Evolutionary conservation across 35 echinoderm and acorn worm genomes (phyloP), one percentile per base, ranked within the genome.

Genomic region (Stichopus chloronotus): DNA sequence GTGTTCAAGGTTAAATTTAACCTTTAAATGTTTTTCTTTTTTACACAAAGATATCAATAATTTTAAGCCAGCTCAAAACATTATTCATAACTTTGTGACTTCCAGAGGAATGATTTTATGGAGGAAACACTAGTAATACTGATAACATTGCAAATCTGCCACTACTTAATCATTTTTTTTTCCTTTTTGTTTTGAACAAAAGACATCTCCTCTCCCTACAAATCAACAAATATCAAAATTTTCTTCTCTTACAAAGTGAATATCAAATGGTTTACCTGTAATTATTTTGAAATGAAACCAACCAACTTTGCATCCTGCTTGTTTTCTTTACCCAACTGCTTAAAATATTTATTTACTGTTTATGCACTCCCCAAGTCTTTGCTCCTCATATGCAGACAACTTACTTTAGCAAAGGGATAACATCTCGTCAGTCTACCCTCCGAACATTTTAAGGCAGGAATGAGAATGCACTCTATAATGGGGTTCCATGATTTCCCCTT

Each of bases 1-100:
- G 61, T 65, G 11, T 65, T 65, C 9, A 65, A 65, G 19, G 30
- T 65, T 65, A 65, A 65, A 65, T 65, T 19, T 19, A 43, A 43
- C 30, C 30, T 43, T 43, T 43, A 1, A 43, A 43, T 83, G 10
- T 83, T 52, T 56, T 83, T 52, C n/a, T 55, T 25, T 57, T 85
- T 58, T 56, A 11, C 54, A 85, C 82, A 85, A 85, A 85, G 82
- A n/a, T 85, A 85, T 58, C 55, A 85, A 85, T 85, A 85, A 85
- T 85, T 85, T 85, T 58, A 85, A 85, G 82, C 82, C 82, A 53
- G 82, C 82, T 85, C 82, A 85, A 85, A 74, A 85, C 20, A 11
- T 85, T 85, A 85, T 85, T 85, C 82, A 85, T 85, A 85, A 58
- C 82, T 85, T 85, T 85, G 80, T 83, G 55, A 22, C 55, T 85